phyloP scores from a whole-genome alignment of 2,113 vertebrate species.

The Natator depressus region DNA sequence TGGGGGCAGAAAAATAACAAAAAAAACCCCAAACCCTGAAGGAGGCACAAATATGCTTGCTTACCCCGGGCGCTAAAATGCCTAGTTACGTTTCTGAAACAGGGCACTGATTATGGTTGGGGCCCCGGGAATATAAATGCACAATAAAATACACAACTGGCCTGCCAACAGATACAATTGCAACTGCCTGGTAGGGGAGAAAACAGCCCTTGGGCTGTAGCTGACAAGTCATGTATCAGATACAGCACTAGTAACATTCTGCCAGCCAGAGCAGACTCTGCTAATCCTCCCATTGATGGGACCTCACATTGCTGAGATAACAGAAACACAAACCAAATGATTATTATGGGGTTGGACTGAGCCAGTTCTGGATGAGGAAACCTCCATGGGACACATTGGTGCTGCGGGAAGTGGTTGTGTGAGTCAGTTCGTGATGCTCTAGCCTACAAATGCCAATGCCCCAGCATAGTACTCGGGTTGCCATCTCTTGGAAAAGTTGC shows the following conservation, averaged over 20 bases:
- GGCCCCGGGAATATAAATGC: neutral
- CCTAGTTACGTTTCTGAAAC: neutral
- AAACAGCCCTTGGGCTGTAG: neutral
- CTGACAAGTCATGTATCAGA: neutral
- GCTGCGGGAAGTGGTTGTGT: neutral
- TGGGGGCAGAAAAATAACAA: no score
- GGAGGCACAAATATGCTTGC: no score
- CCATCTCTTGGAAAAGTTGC: neutral
- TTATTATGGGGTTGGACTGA: neutral
- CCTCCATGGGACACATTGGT: neutral
- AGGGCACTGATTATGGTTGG: accelerated
- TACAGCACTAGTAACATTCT: neutral
- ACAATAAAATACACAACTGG: neutral
- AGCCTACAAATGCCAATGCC: neutral
- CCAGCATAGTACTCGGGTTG: neutral
- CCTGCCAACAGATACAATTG: neutral
- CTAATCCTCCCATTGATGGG: accelerated
- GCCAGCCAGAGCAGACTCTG: neutral
- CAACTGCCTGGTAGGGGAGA: neutral
- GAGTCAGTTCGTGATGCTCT: neutral
- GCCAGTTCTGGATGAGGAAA: neutral
- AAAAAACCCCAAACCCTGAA: no score
- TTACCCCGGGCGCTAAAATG: no score
- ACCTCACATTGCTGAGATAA: accelerated
- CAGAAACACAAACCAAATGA: neutral